phyloP scores from a whole-genome alignment of 2,797 vertebrate genomes.

The Pseudomugil gertrudae region DNA sequence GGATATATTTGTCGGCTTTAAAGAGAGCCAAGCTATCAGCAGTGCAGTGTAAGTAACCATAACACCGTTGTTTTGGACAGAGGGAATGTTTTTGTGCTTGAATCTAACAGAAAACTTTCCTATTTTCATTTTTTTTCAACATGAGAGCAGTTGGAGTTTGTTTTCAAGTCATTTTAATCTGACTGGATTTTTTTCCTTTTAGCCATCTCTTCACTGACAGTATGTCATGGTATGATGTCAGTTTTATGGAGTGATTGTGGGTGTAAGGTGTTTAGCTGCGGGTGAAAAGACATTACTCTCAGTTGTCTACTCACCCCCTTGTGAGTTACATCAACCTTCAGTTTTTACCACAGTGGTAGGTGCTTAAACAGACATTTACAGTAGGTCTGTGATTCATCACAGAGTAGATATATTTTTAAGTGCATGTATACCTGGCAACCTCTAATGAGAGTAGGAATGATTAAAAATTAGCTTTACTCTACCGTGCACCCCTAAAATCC shows the following conservation, averaged over 20 bases:
- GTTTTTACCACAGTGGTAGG: conserved; percentile 26
- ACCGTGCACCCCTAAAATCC: conserved; percentile 44
- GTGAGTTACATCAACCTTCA: conserved; percentile 40
- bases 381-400: conserved; percentile 14
- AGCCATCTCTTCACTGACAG: not conserved
- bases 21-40: not conserved
- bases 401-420: conserved; percentile 9
- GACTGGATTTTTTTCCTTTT: not conserved
- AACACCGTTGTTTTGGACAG: too few species aligned
- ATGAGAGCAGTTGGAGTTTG: not conserved
- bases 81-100: not conserved
- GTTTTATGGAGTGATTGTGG: conserved; percentile 25
- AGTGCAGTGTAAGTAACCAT: too few species aligned
- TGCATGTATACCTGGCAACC: conserved; percentile 4
- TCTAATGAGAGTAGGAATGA: conserved; percentile 3
- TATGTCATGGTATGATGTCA: conserved; percentile 9
- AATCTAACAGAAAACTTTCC: not conserved
- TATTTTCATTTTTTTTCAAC: not conserved
- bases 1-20: conserved; percentile 2
- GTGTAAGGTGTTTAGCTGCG: conserved; percentile 25
- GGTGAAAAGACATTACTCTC: conserved; percentile 26
- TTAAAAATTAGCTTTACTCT: conserved; percentile 29
- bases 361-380: conserved; percentile 34
- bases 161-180: conserved; percentile 1
- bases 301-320: conserved; percentile 11